Base-by-base conservation (phyloP, 37 sponge, comb jelly and placozoan genomes). In the Cladorhizidae sp. region DNA sequence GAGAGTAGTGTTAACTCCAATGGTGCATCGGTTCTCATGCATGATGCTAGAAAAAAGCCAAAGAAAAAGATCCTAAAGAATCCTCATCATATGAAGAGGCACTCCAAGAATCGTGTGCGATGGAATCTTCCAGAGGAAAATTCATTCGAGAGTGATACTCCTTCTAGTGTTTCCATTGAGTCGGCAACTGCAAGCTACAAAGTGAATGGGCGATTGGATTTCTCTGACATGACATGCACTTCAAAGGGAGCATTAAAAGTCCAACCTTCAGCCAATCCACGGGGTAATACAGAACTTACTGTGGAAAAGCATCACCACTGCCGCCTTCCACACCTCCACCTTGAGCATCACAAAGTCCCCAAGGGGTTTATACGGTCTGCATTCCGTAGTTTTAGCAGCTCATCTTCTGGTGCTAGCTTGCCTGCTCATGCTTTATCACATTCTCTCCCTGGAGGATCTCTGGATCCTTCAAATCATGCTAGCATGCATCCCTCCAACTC, bases 1-100 rank as follows among this genome's bases (percentile, higher is more conserved):
- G 85, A 87, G 45, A 87, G 68, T 41, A 92, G 92, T 50, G 58
- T 83, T 17, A 80, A 84, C 1, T 92, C 92, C 0, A 88, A 92
- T 0, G 58, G 78, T 40, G 84, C 90, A 0, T 61, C 62, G 25
- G 25, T 61, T 61, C 55, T 58, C 15, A 79, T 76, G 5, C 40
- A 64, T 40, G 90, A 89, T 28, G 63, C 84, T 15, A 77, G 68
- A 75, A 91, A 78, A 50, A 55, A 75, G 33, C 85, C 92, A 70
- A 57, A 59, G 63, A 92, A 84, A 77, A 86, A 78, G 23, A 92
- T 92, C 0, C 62, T 92, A 2, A 87, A 84, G 38, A 79, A 87
- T 8, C 70, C 84, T 1, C 62, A 83, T 68, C 80, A 54, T 55
- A 68, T 57, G 14, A 39, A 51, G 0, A 52, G 50, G 21, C 21